A percentile compares a stretch with the other conserved stretches of the same genome.
phyloP scores from a whole-genome alignment of 2,888 invertebrate genomes.

The Ernsta delagoae region DNA sequence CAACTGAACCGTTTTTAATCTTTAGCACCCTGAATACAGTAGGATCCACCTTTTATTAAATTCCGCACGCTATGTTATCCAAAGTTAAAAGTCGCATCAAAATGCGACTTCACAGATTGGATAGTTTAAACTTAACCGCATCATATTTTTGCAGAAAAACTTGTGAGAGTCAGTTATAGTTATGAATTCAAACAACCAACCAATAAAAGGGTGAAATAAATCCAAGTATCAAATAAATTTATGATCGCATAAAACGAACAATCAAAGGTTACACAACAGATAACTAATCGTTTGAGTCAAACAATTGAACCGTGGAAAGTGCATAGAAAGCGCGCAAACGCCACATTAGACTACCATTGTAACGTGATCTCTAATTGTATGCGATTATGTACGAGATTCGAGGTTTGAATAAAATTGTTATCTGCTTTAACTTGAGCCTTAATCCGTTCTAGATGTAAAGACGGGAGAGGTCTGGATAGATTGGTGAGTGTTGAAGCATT shows the following conservation, averaged over 20 bases:
- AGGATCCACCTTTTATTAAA: no score
- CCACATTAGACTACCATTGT: slow-evolving; percentile 44
- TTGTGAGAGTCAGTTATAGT: no score
- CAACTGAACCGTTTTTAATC: no score
- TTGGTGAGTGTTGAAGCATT: slow-evolving; percentile 10
- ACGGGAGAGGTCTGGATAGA: background rate
- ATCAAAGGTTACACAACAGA: slow-evolving; percentile 34
- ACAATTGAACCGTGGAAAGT: slow-evolving; percentile 81
- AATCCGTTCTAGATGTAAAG: background rate
- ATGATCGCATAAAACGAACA: slow-evolving; percentile 21
- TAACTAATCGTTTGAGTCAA: slow-evolving; percentile 46
- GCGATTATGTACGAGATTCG: background rate
- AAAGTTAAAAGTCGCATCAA: no score
- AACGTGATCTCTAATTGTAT: slow-evolving; percentile 41
- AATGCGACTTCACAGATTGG: no score
- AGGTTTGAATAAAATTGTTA: slow-evolving; percentile 11
- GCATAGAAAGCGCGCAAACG: slow-evolving; percentile 71
- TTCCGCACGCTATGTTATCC: no score
- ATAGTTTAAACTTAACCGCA: no score
- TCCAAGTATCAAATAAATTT: background rate
- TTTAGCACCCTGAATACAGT: no score
- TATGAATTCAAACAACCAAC: no score
- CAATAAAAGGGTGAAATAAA: no score
- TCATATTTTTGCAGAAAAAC: no score
- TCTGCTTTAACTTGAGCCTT: slow-evolving; percentile 5